A percentile compares a stretch with the other conserved stretches of the same genome.
phyloP scores from a whole-genome alignment of 2,113 vertebrate genomes.

The Zingel zingel region DNA sequence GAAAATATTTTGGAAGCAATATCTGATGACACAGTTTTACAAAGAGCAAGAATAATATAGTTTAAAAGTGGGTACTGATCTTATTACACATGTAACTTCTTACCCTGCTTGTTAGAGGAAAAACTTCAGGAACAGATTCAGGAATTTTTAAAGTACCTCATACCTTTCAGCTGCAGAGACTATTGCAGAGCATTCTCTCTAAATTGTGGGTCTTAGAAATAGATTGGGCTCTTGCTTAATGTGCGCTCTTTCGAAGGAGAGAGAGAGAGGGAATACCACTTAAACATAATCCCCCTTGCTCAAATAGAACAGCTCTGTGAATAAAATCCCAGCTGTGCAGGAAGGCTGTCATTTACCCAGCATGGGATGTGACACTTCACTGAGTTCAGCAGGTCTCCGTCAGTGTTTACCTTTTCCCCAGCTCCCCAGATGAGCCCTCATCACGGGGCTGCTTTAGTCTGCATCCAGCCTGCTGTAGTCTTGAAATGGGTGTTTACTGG shows the following conservation, averaged over 20 bases:
- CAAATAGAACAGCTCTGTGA: slow-evolving; percentile 66
- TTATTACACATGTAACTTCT: slow-evolving; percentile 15
- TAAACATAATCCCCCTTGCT: slow-evolving; percentile 63
- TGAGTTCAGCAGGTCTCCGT: slow-evolving; percentile 70
- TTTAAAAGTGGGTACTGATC: neutral
- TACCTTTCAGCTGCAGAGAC: slow-evolving; percentile 40
- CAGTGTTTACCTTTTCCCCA: slow-evolving; percentile 66
- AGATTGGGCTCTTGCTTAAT: slow-evolving; percentile 54
- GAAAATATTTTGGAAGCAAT: slow-evolving; percentile 38
- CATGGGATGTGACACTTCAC: slow-evolving; percentile 66
- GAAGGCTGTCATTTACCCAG: slow-evolving; percentile 76
- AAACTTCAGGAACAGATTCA: slow-evolving; percentile 5
- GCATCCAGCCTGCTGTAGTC: slow-evolving; percentile 10
- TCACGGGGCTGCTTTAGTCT: slow-evolving; percentile 40
- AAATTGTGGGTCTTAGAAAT: slow-evolving; percentile 45
- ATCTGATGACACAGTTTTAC: slow-evolving; percentile 34
- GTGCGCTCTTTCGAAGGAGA: slow-evolving; percentile 39
- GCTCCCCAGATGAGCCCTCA: slow-evolving; percentile 63
- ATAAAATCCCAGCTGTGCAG: slow-evolving; percentile 64
- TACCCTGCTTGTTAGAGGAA: neutral
- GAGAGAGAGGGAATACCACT: slow-evolving; percentile 37
- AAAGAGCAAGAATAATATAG: slow-evolving; percentile 14
- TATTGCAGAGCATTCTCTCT: slow-evolving; percentile 16
- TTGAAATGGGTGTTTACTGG: accelerated
- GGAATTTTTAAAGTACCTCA: slow-evolving; percentile 32